Evolutionary conservation across 37 sponge, comb jelly and placozoan species (phyloP), one percentile per base, ranked within the genome.

Genomic region (Amphimedon queenslandica): DNA sequence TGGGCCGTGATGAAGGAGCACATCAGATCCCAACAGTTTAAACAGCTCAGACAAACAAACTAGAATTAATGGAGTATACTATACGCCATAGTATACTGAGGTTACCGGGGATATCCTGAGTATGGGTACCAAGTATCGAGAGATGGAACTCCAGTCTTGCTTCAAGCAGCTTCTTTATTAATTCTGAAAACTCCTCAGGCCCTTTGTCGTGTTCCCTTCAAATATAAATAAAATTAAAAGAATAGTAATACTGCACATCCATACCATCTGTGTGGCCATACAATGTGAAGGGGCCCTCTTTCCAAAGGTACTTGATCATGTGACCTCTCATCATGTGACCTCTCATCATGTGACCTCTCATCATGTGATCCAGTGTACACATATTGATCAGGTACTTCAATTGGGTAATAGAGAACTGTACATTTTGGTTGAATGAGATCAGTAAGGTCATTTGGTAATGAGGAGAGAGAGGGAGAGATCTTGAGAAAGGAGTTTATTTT

Each of bases 201-300:
- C 81, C 78, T 57, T 95, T 95, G 40, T 95, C 96, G 72, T 95
- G 96, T 41, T 95, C 96, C 96, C 96, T 91, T 53, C 20, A 3
- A 57, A 36, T 1, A 55, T 1, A 2, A 71, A 16, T 1, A 13
- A 25, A 60, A 6, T 60, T 60, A 25, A 60, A 47, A 25, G 61
- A 70, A 42, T 29, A n/a, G n/a, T n/a, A n/a, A n/a, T n/a, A n/a
- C n/a, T 74, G 55, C 29, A 16, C 66, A 24, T 41, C 0, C 66
- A 18, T 83, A 87, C 93, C 93, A 92, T 77, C 93, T 55, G 69
- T 95, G 96, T 13, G 96, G 96, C 96, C 96, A 95, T 2, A 95
- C 61, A 40, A 95, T 88, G 66, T 95, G 96, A 2, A 91, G 83
- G 16, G 43, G 13, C 13, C 13, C 13, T 18, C 13, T 18, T 47